Conservation (phyloP, 2,797 vertebrate genomes). For the Scomberomorus guttatus region DNA sequence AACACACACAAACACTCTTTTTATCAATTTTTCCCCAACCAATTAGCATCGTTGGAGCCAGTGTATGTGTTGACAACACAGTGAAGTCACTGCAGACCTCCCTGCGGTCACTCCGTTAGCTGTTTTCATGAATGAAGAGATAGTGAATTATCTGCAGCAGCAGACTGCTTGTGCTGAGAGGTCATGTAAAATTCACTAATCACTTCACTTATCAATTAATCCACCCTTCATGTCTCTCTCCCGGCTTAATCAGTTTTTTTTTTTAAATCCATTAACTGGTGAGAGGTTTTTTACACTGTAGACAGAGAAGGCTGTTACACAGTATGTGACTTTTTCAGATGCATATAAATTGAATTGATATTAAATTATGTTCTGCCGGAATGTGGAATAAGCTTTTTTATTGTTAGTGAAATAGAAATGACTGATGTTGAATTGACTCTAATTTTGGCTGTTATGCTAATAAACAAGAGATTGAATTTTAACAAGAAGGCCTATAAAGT, state of each 20-base stretch:
- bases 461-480: slow-evolving; percentile 22
- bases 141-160: slow-evolving; percentile 41
- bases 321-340: slow-evolving; percentile 14
- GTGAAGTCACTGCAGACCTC: slow-evolving; percentile 29
- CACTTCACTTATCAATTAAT: slow-evolving; percentile 38
- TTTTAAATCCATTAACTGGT: slow-evolving; percentile 21
- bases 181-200: slow-evolving; percentile 38
- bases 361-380: slow-evolving; percentile 18
- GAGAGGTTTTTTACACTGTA: slow-evolving; percentile 13
- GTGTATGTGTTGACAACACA: slow-evolving; percentile 31
- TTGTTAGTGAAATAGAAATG: slow-evolving; percentile 21
- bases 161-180: slow-evolving; percentile 16
- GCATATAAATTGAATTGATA: slow-evolving; percentile 18
- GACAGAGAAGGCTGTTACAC: not conserved
- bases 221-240: not conserved
- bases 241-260: not conserved
- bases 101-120: slow-evolving; percentile 2
- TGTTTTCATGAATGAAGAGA: slow-evolving; percentile 26
- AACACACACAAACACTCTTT: slow-evolving; percentile 21
- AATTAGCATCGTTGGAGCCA: slow-evolving; percentile 36
- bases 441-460: not conserved
- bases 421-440: not conserved
- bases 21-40: not conserved
- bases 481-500: not conserved
- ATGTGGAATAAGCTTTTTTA: slow-evolving; percentile 6